A percentile compares a stretch with the other conserved stretches of the same genome.
Conservation (phyloP, 2,888 invertebrate genomes). For the Arge pagana region DNA sequence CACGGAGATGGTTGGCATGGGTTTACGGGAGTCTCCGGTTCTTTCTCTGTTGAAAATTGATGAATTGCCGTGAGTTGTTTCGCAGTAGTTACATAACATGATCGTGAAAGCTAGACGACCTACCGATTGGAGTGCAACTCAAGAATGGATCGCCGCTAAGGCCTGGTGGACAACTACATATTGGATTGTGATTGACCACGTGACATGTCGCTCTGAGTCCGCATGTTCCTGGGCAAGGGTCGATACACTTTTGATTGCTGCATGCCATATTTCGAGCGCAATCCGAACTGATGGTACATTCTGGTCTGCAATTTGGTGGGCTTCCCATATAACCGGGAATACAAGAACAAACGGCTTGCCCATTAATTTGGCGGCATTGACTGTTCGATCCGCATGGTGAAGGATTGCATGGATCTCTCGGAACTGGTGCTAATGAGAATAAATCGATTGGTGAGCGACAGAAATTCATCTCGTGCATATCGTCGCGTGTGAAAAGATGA, state of each 20-base stretch:
- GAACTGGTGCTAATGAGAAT: constrained; percentile 30
- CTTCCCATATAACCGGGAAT: constrained; percentile 68
- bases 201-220: constrained; percentile 65
- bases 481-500: too few relatives aligned
- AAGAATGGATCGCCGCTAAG: constrained; percentile 67
- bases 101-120: constrained; percentile 33
- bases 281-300: constrained; percentile 70
- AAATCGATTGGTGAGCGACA: not conserved
- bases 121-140: constrained; percentile 36
- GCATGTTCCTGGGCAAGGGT: constrained; percentile 66
- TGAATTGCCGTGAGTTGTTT: not conserved
- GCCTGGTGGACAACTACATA: constrained; percentile 66
- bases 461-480: constrained; percentile 18
- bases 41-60: constrained; percentile 23
- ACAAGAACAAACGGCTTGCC: constrained; percentile 69
- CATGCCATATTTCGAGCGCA: constrained; percentile 69
- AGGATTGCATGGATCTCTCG: constrained; percentile 64
- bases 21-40: constrained; percentile 31
- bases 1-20: constrained; percentile 55
- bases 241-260: constrained; percentile 68
- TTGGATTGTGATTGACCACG: constrained; percentile 70
- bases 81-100: not conserved
- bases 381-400: constrained; percentile 73
- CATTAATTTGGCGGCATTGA: constrained; percentile 67
- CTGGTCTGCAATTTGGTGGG: constrained; percentile 70